A percentile compares a stretch with the other conserved stretches of the same genome.
phyloP scores from a whole-genome alignment of 2,113 vertebrate genomes.

The Sciurus niger region DNA sequence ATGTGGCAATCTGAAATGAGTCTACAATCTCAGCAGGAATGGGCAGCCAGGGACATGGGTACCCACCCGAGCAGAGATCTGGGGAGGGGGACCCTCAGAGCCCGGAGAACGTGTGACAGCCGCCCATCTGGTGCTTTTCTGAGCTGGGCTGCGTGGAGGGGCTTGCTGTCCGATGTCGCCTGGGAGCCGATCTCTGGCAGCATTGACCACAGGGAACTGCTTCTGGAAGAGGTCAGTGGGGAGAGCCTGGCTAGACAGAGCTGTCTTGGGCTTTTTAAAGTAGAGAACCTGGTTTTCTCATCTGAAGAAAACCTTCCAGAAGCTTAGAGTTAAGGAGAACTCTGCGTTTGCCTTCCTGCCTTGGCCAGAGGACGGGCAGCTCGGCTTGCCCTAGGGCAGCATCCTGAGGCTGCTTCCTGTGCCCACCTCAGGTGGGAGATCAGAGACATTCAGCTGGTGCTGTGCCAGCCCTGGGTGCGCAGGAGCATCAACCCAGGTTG shows the following conservation, averaged over 20 bases:
- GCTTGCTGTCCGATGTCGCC: not conserved
- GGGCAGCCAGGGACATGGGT: not conserved
- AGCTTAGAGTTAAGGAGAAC: not conserved
- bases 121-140: accelerated
- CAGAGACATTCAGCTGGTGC: not conserved
- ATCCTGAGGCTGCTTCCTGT: not conserved
- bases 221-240: not conserved
- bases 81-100: accelerated
- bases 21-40: constrained; percentile 81
- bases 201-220: accelerated
- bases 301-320: not conserved
- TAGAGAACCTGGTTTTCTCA: not conserved
- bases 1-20: constrained; percentile 81
- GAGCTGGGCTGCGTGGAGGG: not conserved
- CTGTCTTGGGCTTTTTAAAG: not conserved
- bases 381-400: accelerated
- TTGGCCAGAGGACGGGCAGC: not conserved
- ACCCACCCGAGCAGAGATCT: not conserved
- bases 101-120: not conserved
- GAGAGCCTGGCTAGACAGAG: not conserved
- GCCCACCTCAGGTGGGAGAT: not conserved
- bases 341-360: not conserved
- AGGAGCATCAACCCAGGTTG: accelerated
- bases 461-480: accelerated
- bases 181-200: accelerated